These are phyloP conservation scores for Spodoptera litura DNA, from an alignment of 1,140 invertebrate genomes.

Conservation along the genomic window DNA sequence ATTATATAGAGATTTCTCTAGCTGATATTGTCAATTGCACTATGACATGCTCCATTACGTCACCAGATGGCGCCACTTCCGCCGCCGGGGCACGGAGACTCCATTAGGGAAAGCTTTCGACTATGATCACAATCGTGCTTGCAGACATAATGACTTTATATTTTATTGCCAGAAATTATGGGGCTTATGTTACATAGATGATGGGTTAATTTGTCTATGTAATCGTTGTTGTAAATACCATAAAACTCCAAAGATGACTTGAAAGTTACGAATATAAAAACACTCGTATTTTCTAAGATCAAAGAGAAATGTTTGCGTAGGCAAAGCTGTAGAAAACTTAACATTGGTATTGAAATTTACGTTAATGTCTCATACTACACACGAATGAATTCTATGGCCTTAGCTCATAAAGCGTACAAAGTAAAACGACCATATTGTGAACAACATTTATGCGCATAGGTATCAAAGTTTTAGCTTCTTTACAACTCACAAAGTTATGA, in stretches of 20 bases:
- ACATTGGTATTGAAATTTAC: background rate
- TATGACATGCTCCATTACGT: slow-evolving; percentile 48
- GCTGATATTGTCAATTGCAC: slow-evolving; percentile 30
- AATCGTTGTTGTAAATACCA: background rate
- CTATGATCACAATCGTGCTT: slow-evolving; percentile 44
- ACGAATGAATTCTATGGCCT: background rate
- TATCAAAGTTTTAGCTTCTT: background rate
- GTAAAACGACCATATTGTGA: background rate
- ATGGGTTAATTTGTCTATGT: slow-evolving; percentile 3
- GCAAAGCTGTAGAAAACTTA: too few relatives aligned
- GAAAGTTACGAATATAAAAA: too few relatives aligned
- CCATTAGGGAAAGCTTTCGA: slow-evolving; percentile 55
- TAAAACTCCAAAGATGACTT: too few relatives aligned
- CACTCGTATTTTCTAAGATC: background rate
- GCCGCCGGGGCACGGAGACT: slow-evolving; percentile 56
- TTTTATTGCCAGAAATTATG: slow-evolving; percentile 24
- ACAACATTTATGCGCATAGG: slow-evolving; percentile 1
- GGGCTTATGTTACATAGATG: slow-evolving; percentile 13
- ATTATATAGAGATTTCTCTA: slow-evolving; percentile 34
- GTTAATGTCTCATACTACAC: background rate
- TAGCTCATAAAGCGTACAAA: background rate
- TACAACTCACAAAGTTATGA: slow-evolving; percentile 5
- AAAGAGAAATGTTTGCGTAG: too few relatives aligned
- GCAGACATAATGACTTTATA: slow-evolving; percentile 27
- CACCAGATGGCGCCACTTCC: slow-evolving; percentile 50